Evolutionary conservation across 2,888 invertebrate genomes (phyloP).

Genomic region (Ornithoptera priamus): DNA sequence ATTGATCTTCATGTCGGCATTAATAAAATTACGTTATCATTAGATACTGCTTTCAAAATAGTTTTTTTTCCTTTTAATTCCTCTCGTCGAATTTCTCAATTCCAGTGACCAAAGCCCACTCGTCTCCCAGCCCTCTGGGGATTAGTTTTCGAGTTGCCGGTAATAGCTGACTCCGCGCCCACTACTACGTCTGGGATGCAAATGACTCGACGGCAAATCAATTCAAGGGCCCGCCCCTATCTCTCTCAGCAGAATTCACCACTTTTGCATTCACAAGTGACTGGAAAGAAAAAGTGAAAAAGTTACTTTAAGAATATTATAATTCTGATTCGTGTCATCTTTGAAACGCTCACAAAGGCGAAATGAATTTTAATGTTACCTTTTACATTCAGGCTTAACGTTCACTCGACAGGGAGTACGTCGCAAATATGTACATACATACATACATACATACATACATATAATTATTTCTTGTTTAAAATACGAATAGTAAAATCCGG

Average conservation of each 20-base stretch:
- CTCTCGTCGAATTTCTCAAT: conserved; percentile 27
- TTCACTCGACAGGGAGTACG: too few relatives aligned
- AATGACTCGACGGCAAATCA: conserved; percentile 51
- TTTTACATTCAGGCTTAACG: too few relatives aligned
- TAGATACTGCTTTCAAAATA: too few relatives aligned
- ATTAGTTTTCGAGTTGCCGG: conserved; percentile 61
- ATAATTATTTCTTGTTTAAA: too few relatives aligned
- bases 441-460: too few relatives aligned
- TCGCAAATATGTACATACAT: too few relatives aligned
- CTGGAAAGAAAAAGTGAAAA: conserved; percentile 24
- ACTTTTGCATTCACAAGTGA: conserved; percentile 43
- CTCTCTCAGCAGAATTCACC: conserved; percentile 36
- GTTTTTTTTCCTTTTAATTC: neutral
- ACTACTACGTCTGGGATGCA: conserved; percentile 59
- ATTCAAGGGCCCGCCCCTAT: conserved; percentile 46
- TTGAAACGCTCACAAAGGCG: neutral
- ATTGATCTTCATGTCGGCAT: too few relatives aligned
- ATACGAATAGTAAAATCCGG: too few relatives aligned
- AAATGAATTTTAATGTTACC: neutral
- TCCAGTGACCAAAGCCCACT: conserved; percentile 28
- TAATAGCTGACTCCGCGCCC: conserved; percentile 57
- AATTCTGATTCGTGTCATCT: conserved; percentile 4
- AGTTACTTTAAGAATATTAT: conserved; percentile 20
- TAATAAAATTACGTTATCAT: too few relatives aligned
- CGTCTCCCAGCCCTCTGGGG: conserved; percentile 50